Conservation (phyloP, 2,797 vertebrate genomes). For the Spatula clypeata region DNA sequence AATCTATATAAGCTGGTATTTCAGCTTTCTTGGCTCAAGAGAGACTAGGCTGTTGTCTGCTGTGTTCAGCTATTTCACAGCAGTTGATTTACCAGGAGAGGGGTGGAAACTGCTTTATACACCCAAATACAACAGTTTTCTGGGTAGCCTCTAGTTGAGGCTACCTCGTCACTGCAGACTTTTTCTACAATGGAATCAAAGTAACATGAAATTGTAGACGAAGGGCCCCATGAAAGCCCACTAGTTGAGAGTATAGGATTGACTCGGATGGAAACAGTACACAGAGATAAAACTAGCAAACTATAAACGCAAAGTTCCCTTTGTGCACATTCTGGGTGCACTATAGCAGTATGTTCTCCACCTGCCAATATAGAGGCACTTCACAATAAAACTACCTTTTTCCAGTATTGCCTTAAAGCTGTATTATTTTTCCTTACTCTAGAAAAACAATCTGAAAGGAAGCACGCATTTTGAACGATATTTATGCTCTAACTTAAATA, state of each 20-base stretch:
- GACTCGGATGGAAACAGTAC: background rate
- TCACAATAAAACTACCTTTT: background rate
- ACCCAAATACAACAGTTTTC: background rate
- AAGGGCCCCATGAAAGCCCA: background rate
- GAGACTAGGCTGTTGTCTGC: background rate
- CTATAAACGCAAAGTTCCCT: rapidly evolving
- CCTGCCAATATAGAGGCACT: background rate
- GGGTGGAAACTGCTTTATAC: background rate
- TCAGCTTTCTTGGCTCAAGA: background rate
- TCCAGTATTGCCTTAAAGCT: background rate
- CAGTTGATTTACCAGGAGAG: too few species aligned
- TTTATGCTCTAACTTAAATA: background rate
- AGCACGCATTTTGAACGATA: background rate
- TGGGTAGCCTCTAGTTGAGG: background rate
- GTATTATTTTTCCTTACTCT: background rate
- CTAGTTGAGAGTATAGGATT: background rate
- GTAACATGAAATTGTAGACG: background rate
- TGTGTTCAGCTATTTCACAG: background rate
- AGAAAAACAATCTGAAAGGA: background rate
- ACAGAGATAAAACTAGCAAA: background rate
- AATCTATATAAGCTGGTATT: background rate
- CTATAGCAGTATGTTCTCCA: background rate
- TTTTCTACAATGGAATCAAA: too few species aligned
- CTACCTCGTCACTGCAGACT: background rate
- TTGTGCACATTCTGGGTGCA: rapidly evolving